These are phyloP conservation scores for Ochotona princeps DNA, from an alignment of 2,113 vertebrate genomes.

Conservation along the genomic window DNA sequence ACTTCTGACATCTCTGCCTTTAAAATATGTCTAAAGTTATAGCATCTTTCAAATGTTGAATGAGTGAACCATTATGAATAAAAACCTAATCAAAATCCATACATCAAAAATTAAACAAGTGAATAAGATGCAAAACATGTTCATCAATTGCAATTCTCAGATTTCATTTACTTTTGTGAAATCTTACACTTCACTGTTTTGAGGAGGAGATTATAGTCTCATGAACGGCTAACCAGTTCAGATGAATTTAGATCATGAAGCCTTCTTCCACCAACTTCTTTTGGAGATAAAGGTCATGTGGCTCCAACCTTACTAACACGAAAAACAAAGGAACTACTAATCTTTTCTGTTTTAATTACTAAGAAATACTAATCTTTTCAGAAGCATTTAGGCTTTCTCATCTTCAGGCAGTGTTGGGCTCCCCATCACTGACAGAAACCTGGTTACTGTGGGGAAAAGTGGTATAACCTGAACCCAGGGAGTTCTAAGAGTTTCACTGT, in stretches of 20 bases:
- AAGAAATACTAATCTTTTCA: neutral
- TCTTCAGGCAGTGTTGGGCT: neutral
- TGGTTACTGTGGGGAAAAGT: slow-evolving; percentile 18
- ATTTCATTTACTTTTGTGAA: neutral
- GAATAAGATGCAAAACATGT: neutral
- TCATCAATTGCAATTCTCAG: neutral
- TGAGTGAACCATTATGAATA: neutral
- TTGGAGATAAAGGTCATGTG: slow-evolving; percentile 15
- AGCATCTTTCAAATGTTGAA: neutral
- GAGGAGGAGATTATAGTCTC: neutral
- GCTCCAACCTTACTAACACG: neutral
- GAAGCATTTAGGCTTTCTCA: neutral
- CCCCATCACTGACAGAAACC: neutral
- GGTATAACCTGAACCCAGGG: slow-evolving; percentile 6
- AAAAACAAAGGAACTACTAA: slow-evolving; percentile 4
- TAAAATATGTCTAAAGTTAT: neutral
- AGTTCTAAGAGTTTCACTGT: neutral
- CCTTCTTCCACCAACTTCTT: neutral
- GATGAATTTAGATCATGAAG: neutral
- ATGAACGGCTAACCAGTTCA: neutral
- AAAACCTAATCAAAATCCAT: neutral
- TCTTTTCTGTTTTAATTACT: slow-evolving; percentile 48
- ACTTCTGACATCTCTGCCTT: neutral
- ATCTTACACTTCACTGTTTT: neutral
- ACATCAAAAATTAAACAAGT: neutral